phyloP scores from a whole-genome alignment of 2,113 vertebrate species.

The Larimichthys crocea region DNA sequence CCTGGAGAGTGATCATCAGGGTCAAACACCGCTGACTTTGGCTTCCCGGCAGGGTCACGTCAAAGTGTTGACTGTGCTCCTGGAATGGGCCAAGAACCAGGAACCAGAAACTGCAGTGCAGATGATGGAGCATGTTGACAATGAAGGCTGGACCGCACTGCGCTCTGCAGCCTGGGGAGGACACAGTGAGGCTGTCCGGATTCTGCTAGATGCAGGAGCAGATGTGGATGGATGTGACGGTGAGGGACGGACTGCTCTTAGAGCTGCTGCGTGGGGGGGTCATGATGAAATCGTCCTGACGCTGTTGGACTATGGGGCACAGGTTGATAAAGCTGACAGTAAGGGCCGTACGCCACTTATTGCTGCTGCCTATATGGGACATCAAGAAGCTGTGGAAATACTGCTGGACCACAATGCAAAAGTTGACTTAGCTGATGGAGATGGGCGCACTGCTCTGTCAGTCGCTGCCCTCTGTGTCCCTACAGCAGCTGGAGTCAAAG shows the following conservation, averaged over 20 bases:
- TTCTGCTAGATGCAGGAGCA: constrained; percentile 83
- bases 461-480: constrained; percentile 86
- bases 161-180: constrained; percentile 87
- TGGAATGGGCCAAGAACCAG: constrained; percentile 77
- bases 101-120: constrained; percentile 28
- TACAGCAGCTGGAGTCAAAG: constrained; percentile 72
- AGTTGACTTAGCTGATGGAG: constrained; percentile 80
- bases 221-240: constrained; percentile 83
- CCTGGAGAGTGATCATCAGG: constrained; percentile 80
- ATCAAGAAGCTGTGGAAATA: constrained; percentile 80
- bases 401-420: constrained; percentile 79
- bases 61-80: constrained; percentile 74
- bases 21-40: constrained; percentile 83
- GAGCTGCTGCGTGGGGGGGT: constrained; percentile 87
- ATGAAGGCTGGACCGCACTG: constrained; percentile 86
- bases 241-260: constrained; percentile 84
- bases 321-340: constrained; percentile 79
- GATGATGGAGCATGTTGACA: constrained; percentile 83
- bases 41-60: constrained; percentile 83
- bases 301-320: constrained; percentile 78
- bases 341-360: constrained; percentile 86
- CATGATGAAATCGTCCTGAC: constrained; percentile 83
- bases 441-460: constrained; percentile 85
- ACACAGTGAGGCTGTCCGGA: constrained; percentile 77
- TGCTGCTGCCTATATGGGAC: constrained; percentile 87